Evolutionary conservation across 2,113 vertebrate genomes (phyloP).

Genomic region (Solea senegalensis): DNA sequence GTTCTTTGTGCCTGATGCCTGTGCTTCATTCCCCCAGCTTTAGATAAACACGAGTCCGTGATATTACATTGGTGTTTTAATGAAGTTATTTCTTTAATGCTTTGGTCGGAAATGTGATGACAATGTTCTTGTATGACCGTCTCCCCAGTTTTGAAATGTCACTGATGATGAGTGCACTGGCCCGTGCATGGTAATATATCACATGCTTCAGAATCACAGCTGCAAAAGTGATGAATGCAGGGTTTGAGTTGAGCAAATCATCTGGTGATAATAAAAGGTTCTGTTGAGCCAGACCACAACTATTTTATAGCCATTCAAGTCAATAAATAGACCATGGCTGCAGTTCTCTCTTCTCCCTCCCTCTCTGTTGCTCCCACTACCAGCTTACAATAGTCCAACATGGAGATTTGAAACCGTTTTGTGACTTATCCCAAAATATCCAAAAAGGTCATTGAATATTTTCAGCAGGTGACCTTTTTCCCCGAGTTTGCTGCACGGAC

Average conservation of each 20-base stretch:
- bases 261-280: slow-evolving; percentile 61
- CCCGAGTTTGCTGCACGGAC: slow-evolving; percentile 25
- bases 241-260: slow-evolving; percentile 44
- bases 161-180: background rate
- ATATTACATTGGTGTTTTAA: background rate
- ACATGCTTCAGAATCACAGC: slow-evolving; percentile 23
- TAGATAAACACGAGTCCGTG: slow-evolving; percentile 5
- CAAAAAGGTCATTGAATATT: slow-evolving; percentile 73
- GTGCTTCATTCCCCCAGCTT: slow-evolving; percentile 6
- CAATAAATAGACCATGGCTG: slow-evolving; percentile 60
- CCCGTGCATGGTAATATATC: background rate
- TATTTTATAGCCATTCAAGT: slow-evolving; percentile 63
- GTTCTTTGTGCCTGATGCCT: slow-evolving; percentile 53
- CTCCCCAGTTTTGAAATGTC: slow-evolving; percentile 14
- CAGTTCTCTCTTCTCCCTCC: slow-evolving; percentile 14
- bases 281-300: slow-evolving; percentile 54
- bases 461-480: slow-evolving; percentile 74
- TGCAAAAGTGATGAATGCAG: slow-evolving; percentile 36
- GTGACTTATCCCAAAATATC: slow-evolving; percentile 50
- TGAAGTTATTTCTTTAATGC: background rate
- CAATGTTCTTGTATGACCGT: background rate
- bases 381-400: slow-evolving; percentile 34
- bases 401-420: slow-evolving; percentile 46
- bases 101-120: background rate
- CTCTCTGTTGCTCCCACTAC: slow-evolving; percentile 15